These are phyloP conservation scores for Pangasius macronema DNA, from an alignment of 2,797 vertebrate species.

Conservation along the genomic window DNA sequence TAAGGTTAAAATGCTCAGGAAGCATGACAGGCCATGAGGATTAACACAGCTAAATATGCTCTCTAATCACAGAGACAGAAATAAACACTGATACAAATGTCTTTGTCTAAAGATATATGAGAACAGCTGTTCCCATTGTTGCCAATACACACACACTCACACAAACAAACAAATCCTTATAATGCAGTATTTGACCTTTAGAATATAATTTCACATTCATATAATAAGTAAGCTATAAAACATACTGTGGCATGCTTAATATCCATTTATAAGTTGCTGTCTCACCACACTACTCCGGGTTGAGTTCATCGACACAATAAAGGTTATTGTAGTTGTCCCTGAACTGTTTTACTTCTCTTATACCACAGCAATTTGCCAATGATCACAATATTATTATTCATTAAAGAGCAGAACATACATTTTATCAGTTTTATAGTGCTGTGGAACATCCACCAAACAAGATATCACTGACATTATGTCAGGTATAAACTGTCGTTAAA, in stretches of 20 bases:
- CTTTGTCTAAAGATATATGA: slow-evolving; percentile 48
- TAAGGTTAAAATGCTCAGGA: slow-evolving; percentile 32
- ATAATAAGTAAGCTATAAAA: not conserved
- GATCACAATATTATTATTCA: not conserved
- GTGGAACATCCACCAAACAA: not conserved
- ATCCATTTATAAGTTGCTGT: no score
- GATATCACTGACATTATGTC: not conserved
- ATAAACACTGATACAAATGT: slow-evolving; percentile 39
- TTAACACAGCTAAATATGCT: slow-evolving; percentile 50
- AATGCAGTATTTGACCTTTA: not conserved
- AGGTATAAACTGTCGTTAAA: not conserved
- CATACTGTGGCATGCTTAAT: not conserved
- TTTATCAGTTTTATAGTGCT: not conserved
- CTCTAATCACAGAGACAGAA: slow-evolving; percentile 46
- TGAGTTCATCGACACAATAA: no score
- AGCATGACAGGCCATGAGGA: slow-evolving; percentile 31
- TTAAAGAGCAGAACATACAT: not conserved
- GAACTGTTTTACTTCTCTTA: not conserved
- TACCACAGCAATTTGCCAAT: not conserved
- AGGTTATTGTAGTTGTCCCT: no score
- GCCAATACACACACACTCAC: slow-evolving; percentile 5
- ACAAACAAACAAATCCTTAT: not conserved
- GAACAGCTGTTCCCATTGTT: slow-evolving; percentile 47
- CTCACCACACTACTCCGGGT: no score
- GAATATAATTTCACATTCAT: not conserved